Evolutionary conservation across 2,888 invertebrate genomes (phyloP), one percentile per base, ranked within the genome.

Genomic region (Molorchus minor): DNA sequence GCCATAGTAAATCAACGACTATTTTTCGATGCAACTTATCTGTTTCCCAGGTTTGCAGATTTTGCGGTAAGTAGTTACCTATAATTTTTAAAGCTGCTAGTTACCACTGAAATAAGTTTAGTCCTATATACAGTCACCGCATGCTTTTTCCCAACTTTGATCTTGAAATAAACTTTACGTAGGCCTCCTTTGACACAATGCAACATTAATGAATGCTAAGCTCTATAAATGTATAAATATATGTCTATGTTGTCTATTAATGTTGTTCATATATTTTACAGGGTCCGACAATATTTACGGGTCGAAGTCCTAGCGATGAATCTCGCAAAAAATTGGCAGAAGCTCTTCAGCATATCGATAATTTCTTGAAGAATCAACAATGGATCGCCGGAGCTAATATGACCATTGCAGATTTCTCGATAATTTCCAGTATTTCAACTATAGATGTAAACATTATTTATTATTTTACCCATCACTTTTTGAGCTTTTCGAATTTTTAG

Each of bases 371-470:
- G 13, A 84, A 84, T 1, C 82, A 81, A n/a, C 79, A 84, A 4
- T 91, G 86, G 77, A 85, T 86, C 0, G 90, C 89, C 4, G 91
- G 90, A 3, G 84, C 88, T 49, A 82, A 86, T 57, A 75, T 91
- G 57, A 90, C 91, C 0, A 83, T 91, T 13, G 91, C 91, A 2
- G 92, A 92, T 74, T 84, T 89, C 64, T 78, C 85, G 30, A 84
- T 90, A 2, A 80, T 86, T 10, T 83, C 88, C 7, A 83, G 86
- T 8, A 79, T 91, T 10, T 83, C 85, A 25, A 85, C 86, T 61
- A 79, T 86, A 44, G 86, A 87, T 64, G 88, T 87, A 79, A 79
- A 56, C 40, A 49, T 21, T 13, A 16, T 36, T 1, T 16, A 53
- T 54, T 21, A 29, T 29, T 20, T 16, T n/a, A n/a, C n/a, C n/a